A percentile compares a stretch with the other conserved stretches of the same genome.
Conservation (phyloP, 2,888 invertebrate genomes). For the Melangyna quadrimaculata region DNA sequence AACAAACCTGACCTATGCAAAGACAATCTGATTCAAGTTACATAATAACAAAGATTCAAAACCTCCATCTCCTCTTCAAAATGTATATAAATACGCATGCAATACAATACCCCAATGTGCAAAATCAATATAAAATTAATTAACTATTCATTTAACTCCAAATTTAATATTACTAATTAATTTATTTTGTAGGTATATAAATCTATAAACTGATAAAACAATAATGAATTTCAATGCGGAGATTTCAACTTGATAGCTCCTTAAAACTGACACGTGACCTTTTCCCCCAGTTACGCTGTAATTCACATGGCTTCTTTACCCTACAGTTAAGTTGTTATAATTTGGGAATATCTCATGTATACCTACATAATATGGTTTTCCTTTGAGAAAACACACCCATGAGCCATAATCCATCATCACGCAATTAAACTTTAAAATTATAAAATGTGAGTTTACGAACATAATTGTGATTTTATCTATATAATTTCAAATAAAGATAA, state of each 20-base stretch:
- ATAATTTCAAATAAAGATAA: neutral
- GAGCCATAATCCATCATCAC: neutral
- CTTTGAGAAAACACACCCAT: neutral
- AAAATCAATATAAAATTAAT: too few species aligned
- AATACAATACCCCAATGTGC: too few species aligned
- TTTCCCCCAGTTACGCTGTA: neutral
- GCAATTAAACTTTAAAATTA: neutral
- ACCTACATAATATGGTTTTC: too few species aligned
- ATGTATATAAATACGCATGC: too few species aligned
- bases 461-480: neutral
- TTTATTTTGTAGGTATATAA: too few species aligned
- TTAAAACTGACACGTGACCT: conserved; percentile 6
- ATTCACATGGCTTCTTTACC: neutral
- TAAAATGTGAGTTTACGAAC: neutral
- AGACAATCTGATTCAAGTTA: too few species aligned
- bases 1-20: too few species aligned
- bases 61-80: too few species aligned
- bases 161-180: too few species aligned
- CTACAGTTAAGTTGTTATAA: neutral
- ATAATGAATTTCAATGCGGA: too few species aligned
- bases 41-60: too few species aligned
- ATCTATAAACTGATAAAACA: neutral
- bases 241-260: neutral
- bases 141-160: neutral
- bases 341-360: neutral